Evolutionary conservation across 1,140 invertebrate genomes (phyloP).

Genomic region (Physella acuta): DNA sequence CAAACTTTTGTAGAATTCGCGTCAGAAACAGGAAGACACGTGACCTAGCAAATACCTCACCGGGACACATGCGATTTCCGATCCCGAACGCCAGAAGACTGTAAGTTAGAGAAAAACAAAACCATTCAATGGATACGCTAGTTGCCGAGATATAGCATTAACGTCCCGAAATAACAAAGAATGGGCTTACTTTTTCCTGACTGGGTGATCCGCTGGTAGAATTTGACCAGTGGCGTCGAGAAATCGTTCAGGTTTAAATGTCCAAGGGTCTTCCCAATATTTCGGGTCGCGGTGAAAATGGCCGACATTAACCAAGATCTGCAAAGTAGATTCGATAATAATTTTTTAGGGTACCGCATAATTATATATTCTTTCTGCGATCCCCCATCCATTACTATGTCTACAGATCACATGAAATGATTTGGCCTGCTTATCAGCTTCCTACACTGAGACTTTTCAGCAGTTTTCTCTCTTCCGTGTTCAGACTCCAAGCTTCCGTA

Average conservation of each 20-base stretch:
- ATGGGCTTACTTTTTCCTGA: slow-evolving; percentile 27
- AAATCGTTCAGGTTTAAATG: slow-evolving; percentile 70
- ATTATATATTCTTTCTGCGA: too few relatives aligned
- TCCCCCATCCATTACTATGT: background rate
- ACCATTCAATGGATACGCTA: background rate
- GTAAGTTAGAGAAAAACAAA: slow-evolving; percentile 5
- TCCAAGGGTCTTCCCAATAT: slow-evolving; percentile 71
- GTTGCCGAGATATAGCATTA: too few relatives aligned
- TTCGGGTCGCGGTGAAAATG: slow-evolving; percentile 75
- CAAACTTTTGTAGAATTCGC: slow-evolving; percentile 44
- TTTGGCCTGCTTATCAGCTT: too few relatives aligned
- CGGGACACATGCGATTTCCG: slow-evolving; percentile 41
- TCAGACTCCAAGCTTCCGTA: too few relatives aligned
- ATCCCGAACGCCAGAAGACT: slow-evolving; percentile 32
- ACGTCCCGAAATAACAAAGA: background rate
- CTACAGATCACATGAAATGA: background rate
- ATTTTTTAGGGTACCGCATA: too few relatives aligned
- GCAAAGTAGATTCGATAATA: slow-evolving; percentile 3
- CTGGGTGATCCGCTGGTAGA: slow-evolving; percentile 27
- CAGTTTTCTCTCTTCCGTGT: too few relatives aligned
- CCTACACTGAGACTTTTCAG: too few relatives aligned
- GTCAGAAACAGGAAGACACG: slow-evolving; percentile 43
- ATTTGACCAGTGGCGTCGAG: slow-evolving; percentile 30
- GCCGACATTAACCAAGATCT: slow-evolving; percentile 68
- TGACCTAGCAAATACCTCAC: slow-evolving; percentile 39